Conservation (phyloP, 2,113 vertebrate genomes). For the Chrysemys picta region DNA sequence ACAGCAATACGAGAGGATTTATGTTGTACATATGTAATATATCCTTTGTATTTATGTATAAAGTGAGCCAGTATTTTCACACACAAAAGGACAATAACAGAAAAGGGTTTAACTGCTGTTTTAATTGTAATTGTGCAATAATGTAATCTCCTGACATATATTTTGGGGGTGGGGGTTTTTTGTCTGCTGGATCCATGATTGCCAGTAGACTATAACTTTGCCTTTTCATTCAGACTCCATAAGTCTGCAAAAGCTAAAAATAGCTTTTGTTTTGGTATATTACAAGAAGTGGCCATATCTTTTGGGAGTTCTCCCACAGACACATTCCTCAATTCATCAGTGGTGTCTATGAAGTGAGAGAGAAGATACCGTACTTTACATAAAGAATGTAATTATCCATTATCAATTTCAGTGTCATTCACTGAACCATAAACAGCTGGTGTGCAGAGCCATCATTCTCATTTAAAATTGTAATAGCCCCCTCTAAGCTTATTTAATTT, state of each 20-base stretch:
- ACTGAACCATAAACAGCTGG: constrained; percentile 40
- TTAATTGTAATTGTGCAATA: not conserved
- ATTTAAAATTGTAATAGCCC: constrained; percentile 50
- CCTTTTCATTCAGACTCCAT: not conserved
- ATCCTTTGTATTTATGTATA: not conserved
- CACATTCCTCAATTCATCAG: constrained; percentile 15
- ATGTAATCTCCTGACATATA: not conserved
- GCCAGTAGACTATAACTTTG: not conserved
- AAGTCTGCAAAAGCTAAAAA: not conserved
- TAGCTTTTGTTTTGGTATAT: not conserved
- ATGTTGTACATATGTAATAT: not conserved
- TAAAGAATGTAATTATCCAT: constrained; percentile 37
- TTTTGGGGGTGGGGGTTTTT: not conserved
- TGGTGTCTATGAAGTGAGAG: constrained; percentile 11
- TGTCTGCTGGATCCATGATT: fast-evolving
- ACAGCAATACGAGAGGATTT: fast-evolving
- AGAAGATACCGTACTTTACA: not conserved
- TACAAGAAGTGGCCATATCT: not conserved
- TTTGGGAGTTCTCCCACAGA: constrained; percentile 1
- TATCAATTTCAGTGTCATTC: constrained; percentile 29
- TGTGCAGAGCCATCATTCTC: constrained; percentile 16
- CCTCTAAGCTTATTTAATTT: constrained; percentile 31
- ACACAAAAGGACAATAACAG: not conserved
- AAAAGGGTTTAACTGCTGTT: not conserved
- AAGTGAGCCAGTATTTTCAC: not conserved